Conservation (phyloP, 2,888 invertebrate genomes). For the Escarpia spicata region DNA sequence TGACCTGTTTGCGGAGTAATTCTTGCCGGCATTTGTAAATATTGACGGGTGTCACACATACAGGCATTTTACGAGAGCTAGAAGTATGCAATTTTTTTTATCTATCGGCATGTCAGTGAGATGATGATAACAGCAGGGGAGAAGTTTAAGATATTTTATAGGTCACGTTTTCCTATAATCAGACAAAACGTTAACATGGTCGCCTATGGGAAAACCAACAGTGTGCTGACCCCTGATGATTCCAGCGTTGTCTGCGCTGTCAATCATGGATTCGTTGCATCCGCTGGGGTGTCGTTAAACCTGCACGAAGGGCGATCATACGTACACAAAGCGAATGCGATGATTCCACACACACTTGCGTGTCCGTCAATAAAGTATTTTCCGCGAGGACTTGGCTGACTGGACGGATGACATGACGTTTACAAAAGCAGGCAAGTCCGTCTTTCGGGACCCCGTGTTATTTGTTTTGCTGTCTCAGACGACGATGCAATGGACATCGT, state of each 20-base stretch:
- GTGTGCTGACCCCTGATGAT: not conserved
- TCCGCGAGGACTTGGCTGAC: not conserved
- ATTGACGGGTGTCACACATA: too few species aligned
- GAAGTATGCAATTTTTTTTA: too few species aligned
- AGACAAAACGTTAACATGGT: too few species aligned
- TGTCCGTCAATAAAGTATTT: not conserved
- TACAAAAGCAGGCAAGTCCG: not conserved
- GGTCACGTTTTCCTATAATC: too few species aligned
- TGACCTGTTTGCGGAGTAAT: too few species aligned
- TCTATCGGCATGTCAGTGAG: too few species aligned
- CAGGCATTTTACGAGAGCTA: too few species aligned
- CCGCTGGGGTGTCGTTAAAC: not conserved
- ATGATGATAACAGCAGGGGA: too few species aligned
- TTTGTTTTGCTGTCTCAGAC: not conserved
- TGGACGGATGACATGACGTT: not conserved
- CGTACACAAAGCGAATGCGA: not conserved
- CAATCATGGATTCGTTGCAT: not conserved
- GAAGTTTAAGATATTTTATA: too few species aligned
- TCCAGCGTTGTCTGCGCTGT: not conserved
- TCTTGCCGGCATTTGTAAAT: too few species aligned
- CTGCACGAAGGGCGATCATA: not conserved
- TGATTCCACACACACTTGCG: not conserved
- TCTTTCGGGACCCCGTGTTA: not conserved
- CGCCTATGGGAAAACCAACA: too few species aligned
- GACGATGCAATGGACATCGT: not conserved